A percentile compares a stretch with the other conserved stretches of the same genome.
Evolutionary conservation across 2,888 invertebrate genomes (phyloP).

Genomic region (Cyrtodaria siliqua): DNA sequence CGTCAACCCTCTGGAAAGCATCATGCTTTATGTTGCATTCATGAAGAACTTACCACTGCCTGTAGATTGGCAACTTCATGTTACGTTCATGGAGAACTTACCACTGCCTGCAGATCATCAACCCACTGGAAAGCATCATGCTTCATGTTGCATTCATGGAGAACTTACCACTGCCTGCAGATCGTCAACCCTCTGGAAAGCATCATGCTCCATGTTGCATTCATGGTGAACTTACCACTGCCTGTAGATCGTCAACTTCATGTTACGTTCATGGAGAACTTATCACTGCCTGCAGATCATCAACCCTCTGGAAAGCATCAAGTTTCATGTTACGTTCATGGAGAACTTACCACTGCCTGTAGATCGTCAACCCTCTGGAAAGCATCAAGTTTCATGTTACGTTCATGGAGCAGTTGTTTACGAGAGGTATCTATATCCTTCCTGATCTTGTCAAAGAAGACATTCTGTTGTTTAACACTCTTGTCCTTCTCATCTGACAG

Average conservation of each 20-base stretch:
- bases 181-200: too few relatives aligned
- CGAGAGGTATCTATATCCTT: constrained; percentile 77
- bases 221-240: too few relatives aligned
- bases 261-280: too few relatives aligned
- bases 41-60: too few relatives aligned
- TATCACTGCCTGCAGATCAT: constrained; percentile 82
- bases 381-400: constrained; percentile 84
- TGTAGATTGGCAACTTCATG: too few relatives aligned
- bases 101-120: constrained; percentile 83
- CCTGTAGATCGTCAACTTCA: too few relatives aligned
- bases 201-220: too few relatives aligned
- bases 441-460: constrained; percentile 78
- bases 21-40: too few relatives aligned
- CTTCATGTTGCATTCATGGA: constrained; percentile 83
- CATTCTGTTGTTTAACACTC: constrained; percentile 70
- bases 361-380: constrained; percentile 85
- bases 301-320: constrained; percentile 85
- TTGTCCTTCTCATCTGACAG: constrained; percentile 82
- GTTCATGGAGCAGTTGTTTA: constrained; percentile 81
- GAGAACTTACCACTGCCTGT: constrained; percentile 77
- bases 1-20: too few relatives aligned
- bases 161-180: constrained; percentile 82
- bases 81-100: too few relatives aligned
- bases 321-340: constrained; percentile 84
- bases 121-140: constrained; percentile 85